Percentiles rank a stretch among this genome's conserved stretches.
phyloP scores from a whole-genome alignment of 1,140 invertebrate species.

The Listronotus oregonensis region DNA sequence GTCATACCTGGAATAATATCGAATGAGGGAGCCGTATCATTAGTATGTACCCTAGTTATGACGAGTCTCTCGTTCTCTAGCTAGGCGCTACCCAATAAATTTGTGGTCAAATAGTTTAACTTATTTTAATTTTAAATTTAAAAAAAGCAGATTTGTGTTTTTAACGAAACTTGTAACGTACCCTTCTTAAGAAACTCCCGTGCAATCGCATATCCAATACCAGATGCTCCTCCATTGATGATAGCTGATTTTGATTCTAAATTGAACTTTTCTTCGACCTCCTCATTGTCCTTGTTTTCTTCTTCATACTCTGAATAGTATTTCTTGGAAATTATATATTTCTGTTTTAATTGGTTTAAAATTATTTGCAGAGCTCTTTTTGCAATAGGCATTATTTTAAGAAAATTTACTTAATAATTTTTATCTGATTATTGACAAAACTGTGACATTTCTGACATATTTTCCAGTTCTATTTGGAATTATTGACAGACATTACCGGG shows the following conservation, averaged over 20 bases:
- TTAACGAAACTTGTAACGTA: background rate
- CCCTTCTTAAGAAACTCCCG: constrained; percentile 43
- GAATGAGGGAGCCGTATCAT: too few relatives aligned
- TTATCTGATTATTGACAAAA: background rate
- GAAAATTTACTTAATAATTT: constrained; percentile 2
- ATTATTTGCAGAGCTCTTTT: background rate
- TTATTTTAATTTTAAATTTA: too few relatives aligned
- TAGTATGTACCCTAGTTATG: too few relatives aligned
- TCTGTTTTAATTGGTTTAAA: background rate
- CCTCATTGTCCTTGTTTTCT: background rate
- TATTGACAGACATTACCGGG: too few relatives aligned
- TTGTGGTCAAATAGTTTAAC: too few relatives aligned
- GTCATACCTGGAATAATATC: too few relatives aligned
- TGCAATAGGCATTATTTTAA: constrained; percentile 7
- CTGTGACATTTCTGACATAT: background rate
- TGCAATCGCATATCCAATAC: constrained; percentile 44
- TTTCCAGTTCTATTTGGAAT: too few relatives aligned
- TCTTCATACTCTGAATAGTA: constrained; percentile 1
- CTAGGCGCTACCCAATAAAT: too few relatives aligned
- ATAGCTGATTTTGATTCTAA: constrained; percentile 38
- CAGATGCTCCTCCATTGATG: constrained; percentile 46
- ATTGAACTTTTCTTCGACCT: constrained; percentile 16
- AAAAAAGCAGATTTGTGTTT: too few relatives aligned
- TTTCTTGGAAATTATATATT: background rate
- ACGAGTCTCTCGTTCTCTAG: too few relatives aligned